Evolutionary conservation across 2,113 vertebrate genomes (phyloP), one percentile per base, ranked within the genome.

Genomic region (Lonchura striata): DNA sequence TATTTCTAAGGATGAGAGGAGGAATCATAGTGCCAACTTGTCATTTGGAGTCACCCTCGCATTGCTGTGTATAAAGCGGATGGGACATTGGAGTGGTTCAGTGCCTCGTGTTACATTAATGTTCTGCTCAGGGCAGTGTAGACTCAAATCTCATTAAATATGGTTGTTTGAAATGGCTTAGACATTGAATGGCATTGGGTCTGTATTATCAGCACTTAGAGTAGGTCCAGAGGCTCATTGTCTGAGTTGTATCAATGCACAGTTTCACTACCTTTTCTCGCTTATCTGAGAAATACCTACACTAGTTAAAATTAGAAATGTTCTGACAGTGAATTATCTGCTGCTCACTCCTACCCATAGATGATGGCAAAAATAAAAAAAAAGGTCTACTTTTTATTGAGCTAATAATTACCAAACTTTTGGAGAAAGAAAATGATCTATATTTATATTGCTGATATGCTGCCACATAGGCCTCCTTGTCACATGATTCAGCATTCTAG

Each of bases 131-230:
- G 94, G 94, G 93, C 94, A 94, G 88, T 64, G 52, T 63, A 94
- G 93, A 93, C 87, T 95, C 94, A 97, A 87, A 96, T 88, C 86
- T 95, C 92, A 95, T 97, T 97, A 97, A 96, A 96, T 88, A 91
- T 63, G 46, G 72, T 81, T 94, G 89, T 90, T 95, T 94, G 92
- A 97, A 97, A 96, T 80, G 42, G 89, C 64, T 97, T 92, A 96
- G 92, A 89, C 85, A 84, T 74, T 96, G 94, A 97, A 96, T 95
- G 88, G 82, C 88, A 84, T 85, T 82, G 71, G 79, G 56, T 81
- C 90, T 95, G 77, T 88, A 96, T 91, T 96, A 92, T 92, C 90
- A 85, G 76, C 90, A 82, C 68, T 92, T 93, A 68, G 61, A 93
- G 94, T 84, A 88, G 59, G 93, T 97, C 95, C 92, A 94, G 90